Evolutionary conservation across 2,888 invertebrate genomes (phyloP).

Genomic region (Actias luna): DNA sequence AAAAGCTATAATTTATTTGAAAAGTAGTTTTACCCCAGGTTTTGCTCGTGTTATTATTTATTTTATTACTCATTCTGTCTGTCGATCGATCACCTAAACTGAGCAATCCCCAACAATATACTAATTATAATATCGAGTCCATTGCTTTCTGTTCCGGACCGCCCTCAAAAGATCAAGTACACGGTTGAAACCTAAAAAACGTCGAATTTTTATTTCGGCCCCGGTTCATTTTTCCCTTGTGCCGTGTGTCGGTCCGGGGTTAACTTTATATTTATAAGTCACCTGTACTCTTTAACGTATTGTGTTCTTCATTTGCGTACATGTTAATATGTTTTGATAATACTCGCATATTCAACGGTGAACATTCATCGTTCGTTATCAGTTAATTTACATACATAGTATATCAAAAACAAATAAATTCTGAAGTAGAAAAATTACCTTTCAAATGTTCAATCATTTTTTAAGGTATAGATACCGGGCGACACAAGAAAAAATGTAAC

Average conservation of each 20-base stretch:
- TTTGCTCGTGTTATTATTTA: too few relatives aligned
- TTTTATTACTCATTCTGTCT: too few relatives aligned
- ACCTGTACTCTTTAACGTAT: constrained; percentile 50
- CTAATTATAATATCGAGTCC: constrained; percentile 34
- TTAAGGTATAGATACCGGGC: too few relatives aligned
- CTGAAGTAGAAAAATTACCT: too few relatives aligned
- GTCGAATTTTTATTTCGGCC: constrained; percentile 65
- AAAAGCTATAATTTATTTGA: too few relatives aligned
- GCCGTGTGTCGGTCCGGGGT: constrained; percentile 23
- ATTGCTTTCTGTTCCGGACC: constrained; percentile 28
- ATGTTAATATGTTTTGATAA: not conserved
- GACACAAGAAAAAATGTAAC: too few relatives aligned
- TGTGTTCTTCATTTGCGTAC: constrained; percentile 40
- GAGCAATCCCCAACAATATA: too few relatives aligned
- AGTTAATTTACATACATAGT: too few relatives aligned
- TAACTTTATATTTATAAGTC: constrained; percentile 58
- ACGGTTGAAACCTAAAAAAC: constrained; percentile 47
- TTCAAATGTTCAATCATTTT: too few relatives aligned
- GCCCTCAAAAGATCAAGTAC: constrained; percentile 72
- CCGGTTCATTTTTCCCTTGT: constrained; percentile 65
- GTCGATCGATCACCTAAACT: too few relatives aligned
- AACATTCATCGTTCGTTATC: not conserved
- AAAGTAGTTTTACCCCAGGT: too few relatives aligned
- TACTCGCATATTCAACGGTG: not conserved
- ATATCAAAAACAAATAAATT: too few relatives aligned